Base-by-base conservation (phyloP, 2,797 vertebrate species). In the Steatocranus sp. region DNA sequence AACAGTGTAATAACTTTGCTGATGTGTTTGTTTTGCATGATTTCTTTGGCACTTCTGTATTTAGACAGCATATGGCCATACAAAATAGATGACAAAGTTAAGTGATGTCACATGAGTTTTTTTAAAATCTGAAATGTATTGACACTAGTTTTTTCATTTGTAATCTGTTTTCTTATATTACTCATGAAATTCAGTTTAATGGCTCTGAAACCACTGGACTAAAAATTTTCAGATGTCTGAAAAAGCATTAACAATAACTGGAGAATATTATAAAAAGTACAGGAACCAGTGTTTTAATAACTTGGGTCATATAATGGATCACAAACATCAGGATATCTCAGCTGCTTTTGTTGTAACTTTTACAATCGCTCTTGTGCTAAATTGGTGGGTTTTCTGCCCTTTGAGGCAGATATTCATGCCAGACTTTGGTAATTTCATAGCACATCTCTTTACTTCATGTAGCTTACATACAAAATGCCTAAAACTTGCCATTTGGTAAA, bases 11-110 rank as follows among this genome's bases (percentile, higher is more conserved):
- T 87, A 91, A 92, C 88, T 92, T 92, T 93, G 87, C 92, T 91
- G 93, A 91, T 94, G 89, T 93, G 93, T 93, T 88, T 89, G 88
- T 93, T 93, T 93, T 91, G 82, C 81, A 48, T 89, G 78, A 82
- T 78, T 90, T 83, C 74, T 79, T 63, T 81, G 85, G 84, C 89
- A 79, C 77, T 18, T 51, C 70, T 58, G 76, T 27, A 12, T 83
- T 75, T 80, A 86, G 78, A 78, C 38, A 70, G 34, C 93, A 92
- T 92, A 93, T 92, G 90, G 85, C 25, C 27, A 6, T 46, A 11
- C 68, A 75, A 77, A 80, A 86, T 81, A 84, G 66, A 46, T 54
- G 81, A 84, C 78, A 80, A 77, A 87, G 63, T 87, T 81, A 30
- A 89, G 3, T 54, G 81, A 43, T 25, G 70, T 76, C 77, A 54